Conservation (phyloP, 2,113 vertebrate species). For the Candoia aspera region DNA sequence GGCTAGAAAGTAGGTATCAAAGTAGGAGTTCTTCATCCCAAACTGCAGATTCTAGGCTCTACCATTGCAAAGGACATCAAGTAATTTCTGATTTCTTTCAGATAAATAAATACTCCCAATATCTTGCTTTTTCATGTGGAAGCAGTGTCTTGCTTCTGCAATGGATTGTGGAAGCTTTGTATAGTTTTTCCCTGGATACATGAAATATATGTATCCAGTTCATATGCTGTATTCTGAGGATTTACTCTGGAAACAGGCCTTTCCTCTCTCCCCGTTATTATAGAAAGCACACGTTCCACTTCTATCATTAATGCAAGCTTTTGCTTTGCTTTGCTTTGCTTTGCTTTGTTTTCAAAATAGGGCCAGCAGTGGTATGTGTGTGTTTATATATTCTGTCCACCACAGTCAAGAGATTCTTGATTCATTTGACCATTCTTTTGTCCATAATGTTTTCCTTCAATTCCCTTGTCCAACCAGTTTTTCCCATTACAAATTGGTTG, state of each 20-base stretch:
- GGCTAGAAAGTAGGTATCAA: not conserved
- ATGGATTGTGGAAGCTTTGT: not conserved
- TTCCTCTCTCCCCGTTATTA: not conserved
- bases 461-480: no score
- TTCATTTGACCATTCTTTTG: not conserved
- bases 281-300: not conserved
- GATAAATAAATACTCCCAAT: no score
- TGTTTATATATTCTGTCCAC: not conserved
- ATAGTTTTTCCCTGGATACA: not conserved
- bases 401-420: not conserved
- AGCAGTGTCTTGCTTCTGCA: not conserved
- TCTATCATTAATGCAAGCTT: not conserved
- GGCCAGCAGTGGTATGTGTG: not conserved
- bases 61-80: not conserved
- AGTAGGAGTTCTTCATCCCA: not conserved
- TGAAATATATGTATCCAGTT: not conserved
- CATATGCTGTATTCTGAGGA: not conserved
- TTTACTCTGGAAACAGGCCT: not conserved
- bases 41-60: not conserved
- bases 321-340: not conserved
- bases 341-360: conserved; percentile 1
- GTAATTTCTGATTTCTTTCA: not conserved
- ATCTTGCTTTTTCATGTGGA: not conserved
- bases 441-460: not conserved
- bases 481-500: not conserved